Conservation (phyloP, 2,888 invertebrate species). For the Drosophila tripunctata region DNA sequence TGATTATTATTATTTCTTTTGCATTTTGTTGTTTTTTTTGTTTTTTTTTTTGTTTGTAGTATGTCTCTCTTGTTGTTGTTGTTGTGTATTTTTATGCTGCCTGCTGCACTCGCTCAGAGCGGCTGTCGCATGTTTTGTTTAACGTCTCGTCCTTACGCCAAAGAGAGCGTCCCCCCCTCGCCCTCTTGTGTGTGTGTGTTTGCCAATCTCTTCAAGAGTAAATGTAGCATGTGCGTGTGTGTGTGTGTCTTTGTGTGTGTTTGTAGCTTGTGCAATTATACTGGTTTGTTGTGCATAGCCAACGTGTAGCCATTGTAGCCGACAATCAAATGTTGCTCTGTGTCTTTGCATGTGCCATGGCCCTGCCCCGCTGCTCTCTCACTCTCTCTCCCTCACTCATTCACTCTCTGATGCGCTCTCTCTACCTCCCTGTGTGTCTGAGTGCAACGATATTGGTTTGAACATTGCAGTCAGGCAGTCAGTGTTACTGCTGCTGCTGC, state of each 20-base stretch:
- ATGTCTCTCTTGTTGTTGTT: not conserved
- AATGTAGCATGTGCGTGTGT: conserved; percentile 30
- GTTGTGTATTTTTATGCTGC: conserved; percentile 30
- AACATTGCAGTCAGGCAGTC: conserved; percentile 4
- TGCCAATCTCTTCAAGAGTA: conserved; percentile 27
- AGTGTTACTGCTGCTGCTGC: conserved; percentile 45
- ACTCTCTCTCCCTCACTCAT: conserved; percentile 3
- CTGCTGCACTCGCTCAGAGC: conserved; percentile 21
- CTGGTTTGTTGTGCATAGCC: conserved; percentile 72
- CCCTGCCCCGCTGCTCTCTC: conserved; percentile 23
- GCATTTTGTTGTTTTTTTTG: conserved; percentile 10
- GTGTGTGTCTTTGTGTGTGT: conserved; percentile 13
- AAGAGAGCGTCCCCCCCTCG: conserved; percentile 71
- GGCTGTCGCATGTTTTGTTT: conserved; percentile 37
- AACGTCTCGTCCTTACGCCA: conserved; percentile 42
- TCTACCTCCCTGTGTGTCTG: conserved; percentile 16
- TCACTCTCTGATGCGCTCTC: conserved; percentile 22
- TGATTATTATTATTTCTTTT: conserved; percentile 47
- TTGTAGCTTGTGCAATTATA: conserved; percentile 69
- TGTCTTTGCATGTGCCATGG: conserved; percentile 49
- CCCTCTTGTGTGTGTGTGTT: no score
- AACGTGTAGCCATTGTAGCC: conserved; percentile 53
- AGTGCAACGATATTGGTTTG: conserved; percentile 54
- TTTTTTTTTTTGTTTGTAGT: conserved; percentile 5
- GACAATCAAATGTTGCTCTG: conserved; percentile 71